phyloP scores from a whole-genome alignment of 2,888 invertebrate genomes.

The Catocala fraxini region DNA sequence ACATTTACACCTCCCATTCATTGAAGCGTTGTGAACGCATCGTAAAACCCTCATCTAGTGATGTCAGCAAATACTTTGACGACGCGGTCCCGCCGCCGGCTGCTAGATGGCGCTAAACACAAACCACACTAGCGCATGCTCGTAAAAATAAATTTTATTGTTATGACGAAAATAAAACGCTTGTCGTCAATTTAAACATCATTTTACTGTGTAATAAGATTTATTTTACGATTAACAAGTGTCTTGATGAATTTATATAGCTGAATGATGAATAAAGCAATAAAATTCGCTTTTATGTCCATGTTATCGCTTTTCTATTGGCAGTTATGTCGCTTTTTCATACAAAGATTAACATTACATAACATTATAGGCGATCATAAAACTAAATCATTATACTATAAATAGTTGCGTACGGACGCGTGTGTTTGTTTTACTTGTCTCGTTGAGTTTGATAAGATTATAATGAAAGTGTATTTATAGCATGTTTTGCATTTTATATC shows the following conservation, averaged over 20 bases:
- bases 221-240: constrained; percentile 88
- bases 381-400: constrained; percentile 67
- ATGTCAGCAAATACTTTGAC: constrained; percentile 65
- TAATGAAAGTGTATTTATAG: constrained; percentile 52
- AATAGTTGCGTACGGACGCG: constrained; percentile 47
- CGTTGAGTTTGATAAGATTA: constrained; percentile 54
- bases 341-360: constrained; percentile 64
- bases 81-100: constrained; percentile 61
- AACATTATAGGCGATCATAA: constrained; percentile 68
- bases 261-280: constrained; percentile 85
- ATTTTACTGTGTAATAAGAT: constrained; percentile 87
- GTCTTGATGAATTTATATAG: constrained; percentile 87
- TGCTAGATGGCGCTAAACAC: constrained; percentile 78
- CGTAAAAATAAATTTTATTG: constrained; percentile 88
- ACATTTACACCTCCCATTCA: constrained; percentile 75
- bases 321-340: constrained; percentile 75
- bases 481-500: constrained; percentile 25
- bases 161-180: constrained; percentile 88
- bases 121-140: constrained; percentile 66
- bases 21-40: constrained; percentile 68
- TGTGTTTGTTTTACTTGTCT: constrained; percentile 47
- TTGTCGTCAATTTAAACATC: constrained; percentile 88
- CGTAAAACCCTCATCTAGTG: constrained; percentile 73
- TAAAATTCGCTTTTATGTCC: constrained; percentile 83
- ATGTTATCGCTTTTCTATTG: constrained; percentile 82